A percentile compares a stretch with the other conserved stretches of the same genome.
Evolutionary conservation across 1,140 invertebrate species (phyloP).

Genomic region (Drosophila cardini): DNA sequence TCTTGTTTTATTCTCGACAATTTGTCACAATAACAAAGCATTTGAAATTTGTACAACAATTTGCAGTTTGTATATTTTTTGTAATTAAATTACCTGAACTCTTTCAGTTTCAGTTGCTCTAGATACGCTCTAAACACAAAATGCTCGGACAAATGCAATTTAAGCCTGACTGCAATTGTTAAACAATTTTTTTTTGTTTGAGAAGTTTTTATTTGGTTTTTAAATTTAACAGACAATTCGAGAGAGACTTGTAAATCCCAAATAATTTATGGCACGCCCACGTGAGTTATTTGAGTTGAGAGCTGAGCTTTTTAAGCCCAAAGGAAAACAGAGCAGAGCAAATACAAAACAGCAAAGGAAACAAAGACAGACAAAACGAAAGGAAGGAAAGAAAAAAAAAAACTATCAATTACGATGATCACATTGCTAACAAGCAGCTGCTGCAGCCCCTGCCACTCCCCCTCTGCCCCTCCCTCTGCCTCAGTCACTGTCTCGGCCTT

Average conservation of each 20-base stretch:
- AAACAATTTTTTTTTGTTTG: neutral
- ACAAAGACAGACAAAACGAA: conserved; percentile 14
- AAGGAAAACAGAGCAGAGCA: conserved; percentile 20
- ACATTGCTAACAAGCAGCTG: conserved; percentile 69
- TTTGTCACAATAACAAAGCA: conserved; percentile 75
- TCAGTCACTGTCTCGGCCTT: conserved; percentile 27
- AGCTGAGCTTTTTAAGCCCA: conserved; percentile 30
- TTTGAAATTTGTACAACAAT: conserved; percentile 56
- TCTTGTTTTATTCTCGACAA: conserved; percentile 48
- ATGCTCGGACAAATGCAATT: neutral
- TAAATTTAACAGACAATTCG: conserved; percentile 15
- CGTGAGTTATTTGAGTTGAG: conserved; percentile 35
- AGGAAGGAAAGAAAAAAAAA: conserved; percentile 26
- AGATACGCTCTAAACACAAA: conserved; percentile 9
- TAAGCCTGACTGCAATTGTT: no score
- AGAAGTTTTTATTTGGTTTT: neutral
- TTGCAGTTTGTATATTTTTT: conserved; percentile 36
- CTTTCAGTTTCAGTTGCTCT: conserved; percentile 13
- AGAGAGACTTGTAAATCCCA: conserved; percentile 29
- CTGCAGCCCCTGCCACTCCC: neutral
- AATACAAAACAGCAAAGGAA: no score
- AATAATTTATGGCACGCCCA: conserved; percentile 36
- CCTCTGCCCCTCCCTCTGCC: conserved; percentile 3
- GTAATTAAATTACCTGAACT: conserved; percentile 35
- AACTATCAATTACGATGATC: conserved; percentile 76